Evolutionary conservation across 2,888 invertebrate genomes (phyloP).

Genomic region (Agriotes lineatus): DNA sequence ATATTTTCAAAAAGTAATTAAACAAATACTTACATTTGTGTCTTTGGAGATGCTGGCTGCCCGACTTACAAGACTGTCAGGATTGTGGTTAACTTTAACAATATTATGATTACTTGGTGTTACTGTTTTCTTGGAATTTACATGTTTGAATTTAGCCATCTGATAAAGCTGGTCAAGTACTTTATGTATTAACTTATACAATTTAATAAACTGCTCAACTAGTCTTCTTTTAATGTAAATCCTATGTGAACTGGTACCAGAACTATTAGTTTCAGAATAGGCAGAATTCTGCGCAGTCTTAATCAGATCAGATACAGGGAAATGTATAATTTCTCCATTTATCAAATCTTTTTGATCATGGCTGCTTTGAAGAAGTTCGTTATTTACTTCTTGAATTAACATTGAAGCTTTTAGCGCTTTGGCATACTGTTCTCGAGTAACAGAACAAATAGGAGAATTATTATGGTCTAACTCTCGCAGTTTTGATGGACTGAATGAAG

Average conservation of each 20-base stretch:
- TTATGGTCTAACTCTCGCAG: neutral
- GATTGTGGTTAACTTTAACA: too few relatives aligned
- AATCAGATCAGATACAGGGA: conserved; percentile 1
- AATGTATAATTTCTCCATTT: neutral
- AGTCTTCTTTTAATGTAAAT: conserved; percentile 5
- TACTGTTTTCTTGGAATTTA: too few relatives aligned
- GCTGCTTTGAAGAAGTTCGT: neutral
- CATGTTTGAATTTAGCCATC: neutral
- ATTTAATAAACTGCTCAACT: neutral
- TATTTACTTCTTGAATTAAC: conserved; percentile 14
- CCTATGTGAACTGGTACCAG: neutral
- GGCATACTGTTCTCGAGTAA: conserved; percentile 14
- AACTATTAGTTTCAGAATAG: neutral
- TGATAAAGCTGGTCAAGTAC: neutral
- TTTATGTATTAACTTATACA: conserved; percentile 4
- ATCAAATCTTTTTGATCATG: neutral
- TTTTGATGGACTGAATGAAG: neutral
- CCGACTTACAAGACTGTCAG: too few relatives aligned
- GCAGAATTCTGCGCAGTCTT: neutral
- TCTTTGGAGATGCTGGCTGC: too few relatives aligned
- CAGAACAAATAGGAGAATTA: neutral
- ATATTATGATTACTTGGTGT: too few relatives aligned
- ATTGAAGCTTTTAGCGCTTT: conserved; percentile 2
- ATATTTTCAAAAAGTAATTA: too few relatives aligned
- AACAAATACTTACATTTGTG: too few relatives aligned